Conservation (phyloP, 2,113 vertebrate species). For the Vombatus ursinus region DNA sequence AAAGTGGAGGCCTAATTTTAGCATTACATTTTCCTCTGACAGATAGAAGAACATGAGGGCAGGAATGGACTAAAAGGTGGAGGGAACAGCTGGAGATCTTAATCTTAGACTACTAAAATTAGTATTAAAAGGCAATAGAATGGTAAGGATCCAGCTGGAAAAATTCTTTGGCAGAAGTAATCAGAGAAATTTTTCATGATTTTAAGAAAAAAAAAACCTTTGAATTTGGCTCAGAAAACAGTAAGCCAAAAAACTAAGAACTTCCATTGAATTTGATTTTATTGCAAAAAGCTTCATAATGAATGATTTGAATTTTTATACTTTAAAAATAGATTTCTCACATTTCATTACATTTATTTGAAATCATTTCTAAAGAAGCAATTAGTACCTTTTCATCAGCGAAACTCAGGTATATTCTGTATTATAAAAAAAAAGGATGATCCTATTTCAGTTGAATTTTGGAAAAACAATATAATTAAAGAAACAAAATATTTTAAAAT, state of each 20-base stretch:
- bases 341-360: neutral
- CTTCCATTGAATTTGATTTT: conserved; percentile 4
- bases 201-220: neutral
- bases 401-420: neutral
- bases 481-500: neutral
- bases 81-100: neutral
- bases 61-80: neutral
- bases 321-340: neutral
- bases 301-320: neutral
- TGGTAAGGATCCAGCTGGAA: neutral
- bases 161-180: neutral
- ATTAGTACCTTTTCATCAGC: neutral
- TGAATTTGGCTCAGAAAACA: conserved; percentile 3
- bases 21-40: neutral
- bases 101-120: neutral
- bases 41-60: neutral
- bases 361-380: neutral
- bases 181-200: neutral
- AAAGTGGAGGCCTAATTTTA: neutral
- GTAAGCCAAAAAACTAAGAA: neutral
- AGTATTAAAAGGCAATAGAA: neutral
- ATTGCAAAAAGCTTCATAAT: neutral
- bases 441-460: neutral
- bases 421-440: neutral
- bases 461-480: neutral